Percentiles rank a stretch among this genome's conserved stretches.
phyloP scores from a whole-genome alignment of 2,113 vertebrate species.

The Haplotaxodon microlepis region DNA sequence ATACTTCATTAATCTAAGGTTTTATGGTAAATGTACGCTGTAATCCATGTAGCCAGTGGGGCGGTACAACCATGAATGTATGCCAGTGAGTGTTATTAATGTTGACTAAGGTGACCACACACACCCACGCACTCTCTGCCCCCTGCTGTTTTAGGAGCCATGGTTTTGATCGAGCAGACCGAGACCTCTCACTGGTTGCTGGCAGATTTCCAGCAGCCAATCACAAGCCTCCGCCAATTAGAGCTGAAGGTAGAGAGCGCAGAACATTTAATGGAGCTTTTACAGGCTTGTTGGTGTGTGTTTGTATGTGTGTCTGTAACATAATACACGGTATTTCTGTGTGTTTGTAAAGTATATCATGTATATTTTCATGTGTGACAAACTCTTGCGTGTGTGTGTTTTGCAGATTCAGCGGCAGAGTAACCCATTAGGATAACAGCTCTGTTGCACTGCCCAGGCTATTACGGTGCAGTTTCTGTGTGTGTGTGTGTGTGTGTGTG shows the following conservation, averaged over 20 bases:
- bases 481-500: not conserved
- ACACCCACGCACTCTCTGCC: constrained; percentile 5
- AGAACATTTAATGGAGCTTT: constrained; percentile 1
- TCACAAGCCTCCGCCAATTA: constrained; percentile 50
- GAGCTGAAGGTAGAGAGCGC: not conserved
- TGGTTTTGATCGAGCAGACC: constrained; percentile 14
- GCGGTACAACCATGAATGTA: not conserved
- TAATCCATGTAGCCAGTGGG: constrained; percentile 1
- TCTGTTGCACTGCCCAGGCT: not conserved
- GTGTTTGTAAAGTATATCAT: not conserved
- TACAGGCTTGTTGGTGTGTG: not conserved
- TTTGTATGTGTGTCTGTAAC: not conserved
- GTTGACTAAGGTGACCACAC: constrained; percentile 31
- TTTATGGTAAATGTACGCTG: constrained; percentile 37
- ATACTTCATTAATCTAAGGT: constrained; percentile 29
- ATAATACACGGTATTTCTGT: not conserved
- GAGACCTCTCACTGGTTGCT: constrained; percentile 56
- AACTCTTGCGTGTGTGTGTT: not conserved
- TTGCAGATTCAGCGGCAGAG: not conserved
- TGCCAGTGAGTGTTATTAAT: not conserved
- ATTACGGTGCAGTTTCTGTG: not conserved
- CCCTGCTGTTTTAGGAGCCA: constrained; percentile 50
- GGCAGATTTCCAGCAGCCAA: constrained; percentile 60
- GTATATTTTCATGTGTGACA: not conserved
- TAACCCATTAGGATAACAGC: not conserved